Conservation (phyloP, 2,797 vertebrate species). For the Gambusia yucatana region DNA sequence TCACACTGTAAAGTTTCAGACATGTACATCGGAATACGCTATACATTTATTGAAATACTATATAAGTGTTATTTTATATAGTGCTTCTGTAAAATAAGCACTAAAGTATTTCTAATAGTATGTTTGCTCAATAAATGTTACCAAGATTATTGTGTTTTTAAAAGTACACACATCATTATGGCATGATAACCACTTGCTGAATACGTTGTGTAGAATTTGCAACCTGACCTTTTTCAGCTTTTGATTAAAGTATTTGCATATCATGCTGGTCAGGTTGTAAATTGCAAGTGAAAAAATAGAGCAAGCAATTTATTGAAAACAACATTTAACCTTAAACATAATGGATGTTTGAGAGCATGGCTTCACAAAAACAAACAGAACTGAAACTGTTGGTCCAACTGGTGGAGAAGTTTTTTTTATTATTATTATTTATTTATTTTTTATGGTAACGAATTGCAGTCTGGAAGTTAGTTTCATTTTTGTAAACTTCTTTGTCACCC, state of each 20-base stretch:
- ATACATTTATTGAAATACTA: background rate
- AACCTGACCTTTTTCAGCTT: background rate
- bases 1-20: background rate
- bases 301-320: background rate
- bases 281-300: background rate
- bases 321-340: background rate
- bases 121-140: background rate
- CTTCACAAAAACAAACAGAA: background rate
- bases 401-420: background rate
- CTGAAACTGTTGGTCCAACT: background rate
- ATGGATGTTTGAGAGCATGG: background rate
- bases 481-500: background rate
- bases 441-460: background rate
- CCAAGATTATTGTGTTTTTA: background rate
- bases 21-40: background rate
- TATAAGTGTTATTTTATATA: too few relatives aligned
- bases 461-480: background rate
- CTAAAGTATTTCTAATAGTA: too few relatives aligned
- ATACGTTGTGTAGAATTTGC: background rate
- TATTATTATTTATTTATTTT: background rate
- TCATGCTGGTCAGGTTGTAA: background rate
- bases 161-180: background rate
- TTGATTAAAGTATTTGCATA: constrained; percentile 1
- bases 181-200: background rate
- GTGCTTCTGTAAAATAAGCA: too few relatives aligned